Evolutionary conservation across 2,113 vertebrate genomes (phyloP).

Genomic region (Plectropomus leopardus): DNA sequence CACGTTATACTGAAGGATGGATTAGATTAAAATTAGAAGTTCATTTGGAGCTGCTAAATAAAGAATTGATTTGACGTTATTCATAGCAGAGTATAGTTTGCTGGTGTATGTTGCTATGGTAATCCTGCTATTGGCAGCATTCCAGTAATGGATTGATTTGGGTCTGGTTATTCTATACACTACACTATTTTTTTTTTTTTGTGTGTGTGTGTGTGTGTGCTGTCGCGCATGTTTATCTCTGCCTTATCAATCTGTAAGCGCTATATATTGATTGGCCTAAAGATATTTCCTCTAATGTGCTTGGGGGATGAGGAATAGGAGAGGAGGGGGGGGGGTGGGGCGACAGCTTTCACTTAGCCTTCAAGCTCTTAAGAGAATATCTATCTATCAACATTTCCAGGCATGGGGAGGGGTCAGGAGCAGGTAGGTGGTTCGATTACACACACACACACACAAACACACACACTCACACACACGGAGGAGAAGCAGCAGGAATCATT

Average conservation of each 20-base stretch:
- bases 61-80: constrained; percentile 47
- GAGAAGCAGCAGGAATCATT: constrained; percentile 44
- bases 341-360: constrained; percentile 76
- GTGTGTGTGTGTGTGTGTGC: constrained; percentile 43
- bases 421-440: constrained; percentile 50
- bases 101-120: constrained; percentile 75
- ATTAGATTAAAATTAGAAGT: constrained; percentile 26
- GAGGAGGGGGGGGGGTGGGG: neutral
- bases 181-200: constrained; percentile 26
- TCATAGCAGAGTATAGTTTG: constrained; percentile 54
- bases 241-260: constrained; percentile 75
- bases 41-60: constrained; percentile 28
- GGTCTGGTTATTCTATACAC: constrained; percentile 71
- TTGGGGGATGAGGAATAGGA: constrained; percentile 23
- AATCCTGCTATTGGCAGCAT: constrained; percentile 70
- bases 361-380: constrained; percentile 73
- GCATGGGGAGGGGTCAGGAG: constrained; percentile 59
- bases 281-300: constrained; percentile 78
- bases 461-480: neutral
- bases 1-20: constrained; percentile 2
- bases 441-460: neutral
- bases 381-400: constrained; percentile 79
- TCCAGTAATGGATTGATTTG: constrained; percentile 76
- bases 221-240: constrained; percentile 29
- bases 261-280: constrained; percentile 77